These are phyloP conservation scores for Lepilemur ruficaudatus DNA, from an alignment of 2,797 vertebrate genomes.

Conservation along the genomic window DNA sequence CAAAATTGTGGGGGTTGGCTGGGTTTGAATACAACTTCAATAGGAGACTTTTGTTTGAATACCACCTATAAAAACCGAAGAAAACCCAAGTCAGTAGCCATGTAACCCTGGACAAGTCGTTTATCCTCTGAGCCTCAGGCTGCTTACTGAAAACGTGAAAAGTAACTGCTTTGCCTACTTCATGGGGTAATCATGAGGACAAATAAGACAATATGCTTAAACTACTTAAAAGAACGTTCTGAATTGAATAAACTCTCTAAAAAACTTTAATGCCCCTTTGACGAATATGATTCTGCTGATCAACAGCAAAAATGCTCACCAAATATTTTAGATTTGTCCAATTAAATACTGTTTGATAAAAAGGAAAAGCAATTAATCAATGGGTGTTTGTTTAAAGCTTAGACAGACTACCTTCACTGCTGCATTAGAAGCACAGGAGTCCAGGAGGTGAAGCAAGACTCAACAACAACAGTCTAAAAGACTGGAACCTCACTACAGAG, in stretches of 20 bases:
- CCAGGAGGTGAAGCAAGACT: neutral
- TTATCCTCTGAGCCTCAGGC: neutral
- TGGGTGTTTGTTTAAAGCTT: neutral
- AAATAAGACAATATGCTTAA: neutral
- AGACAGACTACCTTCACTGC: neutral
- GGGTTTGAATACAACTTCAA: neutral
- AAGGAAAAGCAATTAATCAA: neutral
- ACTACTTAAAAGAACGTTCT: neutral
- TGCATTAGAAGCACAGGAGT: neutral
- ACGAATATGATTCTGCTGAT: neutral
- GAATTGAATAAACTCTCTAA: neutral
- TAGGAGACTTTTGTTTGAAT: neutral
- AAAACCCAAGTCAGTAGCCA: neutral
- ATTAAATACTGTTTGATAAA: neutral
- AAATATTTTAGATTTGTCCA: neutral
- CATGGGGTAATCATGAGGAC: neutral
- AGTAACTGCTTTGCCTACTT: neutral
- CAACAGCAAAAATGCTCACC: neutral
- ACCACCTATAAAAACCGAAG: neutral
- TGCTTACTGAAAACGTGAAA: neutral
- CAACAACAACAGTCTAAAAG: neutral
- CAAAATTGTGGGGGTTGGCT: neutral
- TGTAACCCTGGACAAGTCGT: neutral
- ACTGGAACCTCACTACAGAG: neutral
- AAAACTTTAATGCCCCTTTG: neutral